phyloP scores from a whole-genome alignment of 2,888 invertebrate species.

The Magallana nippona region DNA sequence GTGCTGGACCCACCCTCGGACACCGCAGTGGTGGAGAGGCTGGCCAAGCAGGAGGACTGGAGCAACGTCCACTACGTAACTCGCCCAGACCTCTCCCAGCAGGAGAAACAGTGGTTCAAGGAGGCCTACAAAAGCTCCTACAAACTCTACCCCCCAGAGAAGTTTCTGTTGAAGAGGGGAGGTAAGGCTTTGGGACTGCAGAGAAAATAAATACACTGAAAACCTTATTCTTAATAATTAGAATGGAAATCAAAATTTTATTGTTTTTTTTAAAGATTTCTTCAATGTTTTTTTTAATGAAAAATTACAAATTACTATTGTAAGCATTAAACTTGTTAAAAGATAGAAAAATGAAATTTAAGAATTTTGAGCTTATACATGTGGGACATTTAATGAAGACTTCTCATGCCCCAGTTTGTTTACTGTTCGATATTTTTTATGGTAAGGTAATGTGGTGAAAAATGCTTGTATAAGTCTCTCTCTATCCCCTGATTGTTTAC shows the following conservation, averaged over 20 bases:
- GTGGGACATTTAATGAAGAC: too few species aligned
- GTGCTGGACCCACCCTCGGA: slow-evolving; percentile 7
- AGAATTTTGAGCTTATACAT: background rate
- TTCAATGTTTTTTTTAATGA: too few species aligned
- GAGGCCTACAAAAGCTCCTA: background rate
- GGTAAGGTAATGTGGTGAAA: background rate
- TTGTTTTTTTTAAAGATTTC: too few species aligned
- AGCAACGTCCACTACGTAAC: slow-evolving; percentile 14
- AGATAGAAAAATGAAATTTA: background rate
- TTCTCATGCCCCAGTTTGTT: too few species aligned
- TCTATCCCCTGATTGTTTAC: background rate
- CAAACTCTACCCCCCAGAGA: slow-evolving; percentile 1
- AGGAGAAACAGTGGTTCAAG: slow-evolving; percentile 26
- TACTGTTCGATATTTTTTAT: too few species aligned
- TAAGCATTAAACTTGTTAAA: too few species aligned
- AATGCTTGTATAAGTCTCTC: too few species aligned
- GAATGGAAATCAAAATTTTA: too few species aligned
- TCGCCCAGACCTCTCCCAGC: background rate
- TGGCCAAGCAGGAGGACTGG: slow-evolving; percentile 26
- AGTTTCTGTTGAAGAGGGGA: slow-evolving; percentile 9
- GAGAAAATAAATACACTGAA: too few species aligned
- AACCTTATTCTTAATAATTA: too few species aligned
- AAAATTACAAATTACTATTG: too few species aligned
- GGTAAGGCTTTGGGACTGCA: background rate
- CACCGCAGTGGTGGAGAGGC: background rate